These are phyloP conservation scores for Acrobasis consociella DNA, from an alignment of 2,888 invertebrate genomes.

Conservation along the genomic window DNA sequence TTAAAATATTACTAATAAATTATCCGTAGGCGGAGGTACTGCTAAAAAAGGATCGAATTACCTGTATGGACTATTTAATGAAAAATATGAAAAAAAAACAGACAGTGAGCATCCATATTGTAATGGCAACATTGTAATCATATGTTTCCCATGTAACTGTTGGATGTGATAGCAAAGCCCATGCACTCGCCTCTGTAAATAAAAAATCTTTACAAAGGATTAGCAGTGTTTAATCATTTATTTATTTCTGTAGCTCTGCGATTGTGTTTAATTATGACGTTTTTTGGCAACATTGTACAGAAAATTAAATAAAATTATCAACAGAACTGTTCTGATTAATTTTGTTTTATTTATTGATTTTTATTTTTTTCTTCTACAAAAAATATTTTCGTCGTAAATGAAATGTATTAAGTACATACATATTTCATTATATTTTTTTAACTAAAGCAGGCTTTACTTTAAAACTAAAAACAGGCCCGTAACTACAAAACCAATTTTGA, in stretches of 20 bases:
- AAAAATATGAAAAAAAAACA: slow-evolving; percentile 48
- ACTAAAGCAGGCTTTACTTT: too few species aligned
- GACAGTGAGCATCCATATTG: slow-evolving; percentile 49
- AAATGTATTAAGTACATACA: too few species aligned
- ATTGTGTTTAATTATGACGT: slow-evolving; percentile 45
- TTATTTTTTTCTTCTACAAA: not conserved
- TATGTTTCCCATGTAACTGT: slow-evolving; percentile 44
- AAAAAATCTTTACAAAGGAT: slow-evolving; percentile 58
- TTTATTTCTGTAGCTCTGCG: slow-evolving; percentile 42
- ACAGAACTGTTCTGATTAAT: slow-evolving; percentile 67
- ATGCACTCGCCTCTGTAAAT: slow-evolving; percentile 71
- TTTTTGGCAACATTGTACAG: slow-evolving; percentile 69
- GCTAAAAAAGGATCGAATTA: slow-evolving; percentile 45
- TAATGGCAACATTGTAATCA: slow-evolving; percentile 47
- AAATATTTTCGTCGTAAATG: not conserved
- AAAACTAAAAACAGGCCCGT: too few species aligned
- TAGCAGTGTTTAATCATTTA: slow-evolving; percentile 52
- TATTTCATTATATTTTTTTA: too few species aligned
- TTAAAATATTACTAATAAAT: slow-evolving; percentile 35
- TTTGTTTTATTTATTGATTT: slow-evolving; percentile 46
- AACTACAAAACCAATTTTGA: too few species aligned
- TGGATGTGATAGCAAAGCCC: slow-evolving; percentile 21
- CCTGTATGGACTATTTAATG: slow-evolving; percentile 57
- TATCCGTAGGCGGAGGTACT: slow-evolving; percentile 37
- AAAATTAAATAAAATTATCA: slow-evolving; percentile 69